phyloP scores from a whole-genome alignment of 2,888 invertebrate species.

The Cenopis cana region DNA sequence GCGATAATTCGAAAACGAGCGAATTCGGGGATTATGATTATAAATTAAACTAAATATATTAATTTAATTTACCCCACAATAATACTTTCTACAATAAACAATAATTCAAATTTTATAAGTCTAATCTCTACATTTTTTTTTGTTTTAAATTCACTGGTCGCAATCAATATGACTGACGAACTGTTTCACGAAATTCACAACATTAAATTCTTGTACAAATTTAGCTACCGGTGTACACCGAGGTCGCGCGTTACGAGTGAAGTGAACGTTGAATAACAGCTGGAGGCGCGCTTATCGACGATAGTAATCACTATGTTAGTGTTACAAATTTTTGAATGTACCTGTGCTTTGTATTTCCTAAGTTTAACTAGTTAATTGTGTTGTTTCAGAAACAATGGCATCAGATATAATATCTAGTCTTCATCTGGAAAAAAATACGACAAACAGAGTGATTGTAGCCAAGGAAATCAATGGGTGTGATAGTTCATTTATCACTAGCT shows the following conservation, averaged over 20 bases:
- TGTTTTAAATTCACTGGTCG: background rate
- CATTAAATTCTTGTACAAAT: conserved; percentile 7
- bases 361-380: too few relatives aligned
- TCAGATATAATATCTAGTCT: conserved; percentile 86
- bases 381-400: conserved; percentile 79
- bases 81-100: too few relatives aligned
- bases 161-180: background rate
- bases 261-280: conserved; percentile 36
- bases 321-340: conserved; percentile 2
- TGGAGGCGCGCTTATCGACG: conserved; percentile 53
- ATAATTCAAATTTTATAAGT: too few relatives aligned
- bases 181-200: background rate
- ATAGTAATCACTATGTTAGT: conserved; percentile 26
- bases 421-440: conserved; percentile 85
- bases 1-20: background rate
- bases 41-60: too few relatives aligned
- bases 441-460: conserved; percentile 85
- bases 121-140: background rate
- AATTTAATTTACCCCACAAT: too few relatives aligned
- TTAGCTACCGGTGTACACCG: conserved; percentile 35
- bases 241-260: conserved; percentile 43
- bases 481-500: conserved; percentile 89
- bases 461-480: conserved; percentile 90
- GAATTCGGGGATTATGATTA: too few relatives aligned
- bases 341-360: background rate